Percentiles rank a stretch among this genome's conserved stretches.
These are phyloP conservation scores for Oryzias woworae DNA, from an alignment of 2,113 vertebrate species.

Conservation along the genomic window DNA sequence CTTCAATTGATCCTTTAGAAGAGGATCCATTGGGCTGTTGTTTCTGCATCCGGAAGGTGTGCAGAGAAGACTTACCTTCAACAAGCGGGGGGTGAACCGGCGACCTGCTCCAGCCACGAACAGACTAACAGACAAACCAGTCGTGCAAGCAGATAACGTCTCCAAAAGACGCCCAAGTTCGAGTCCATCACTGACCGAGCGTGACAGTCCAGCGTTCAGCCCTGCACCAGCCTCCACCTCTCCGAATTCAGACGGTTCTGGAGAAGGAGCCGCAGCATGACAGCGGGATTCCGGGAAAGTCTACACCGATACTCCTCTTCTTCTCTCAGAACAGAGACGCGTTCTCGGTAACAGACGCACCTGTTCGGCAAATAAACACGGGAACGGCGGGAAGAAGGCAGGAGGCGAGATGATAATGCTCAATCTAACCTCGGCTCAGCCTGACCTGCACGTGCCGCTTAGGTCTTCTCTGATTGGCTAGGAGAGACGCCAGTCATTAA, in stretches of 20 bases:
- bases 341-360: conserved; percentile 17
- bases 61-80: conserved; percentile 61
- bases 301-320: background rate
- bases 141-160: background rate
- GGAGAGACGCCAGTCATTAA: conserved; percentile 57
- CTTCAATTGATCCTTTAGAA: too few relatives aligned
- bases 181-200: conserved; percentile 39
- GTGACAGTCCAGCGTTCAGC: conserved; percentile 11
- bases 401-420: conserved; percentile 25
- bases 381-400: conserved; percentile 24
- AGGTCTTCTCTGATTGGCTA: conserved; percentile 66
- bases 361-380: conserved; percentile 41
- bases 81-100: conserved; percentile 44
- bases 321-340: background rate
- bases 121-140: background rate
- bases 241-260: background rate
- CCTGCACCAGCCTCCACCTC: conserved; percentile 24
- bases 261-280: conserved; percentile 35
- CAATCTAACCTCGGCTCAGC: conserved; percentile 60
- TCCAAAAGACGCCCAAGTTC: conserved; percentile 32
- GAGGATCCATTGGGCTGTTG: background rate
- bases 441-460: conserved; percentile 16
- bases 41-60: background rate
- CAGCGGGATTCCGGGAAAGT: background rate
- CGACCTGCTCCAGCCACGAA: conserved; percentile 56